phyloP scores from a whole-genome alignment of 53 echinoderm and acorn worm genomes.

The Mesocentrotus franciscanus region DNA sequence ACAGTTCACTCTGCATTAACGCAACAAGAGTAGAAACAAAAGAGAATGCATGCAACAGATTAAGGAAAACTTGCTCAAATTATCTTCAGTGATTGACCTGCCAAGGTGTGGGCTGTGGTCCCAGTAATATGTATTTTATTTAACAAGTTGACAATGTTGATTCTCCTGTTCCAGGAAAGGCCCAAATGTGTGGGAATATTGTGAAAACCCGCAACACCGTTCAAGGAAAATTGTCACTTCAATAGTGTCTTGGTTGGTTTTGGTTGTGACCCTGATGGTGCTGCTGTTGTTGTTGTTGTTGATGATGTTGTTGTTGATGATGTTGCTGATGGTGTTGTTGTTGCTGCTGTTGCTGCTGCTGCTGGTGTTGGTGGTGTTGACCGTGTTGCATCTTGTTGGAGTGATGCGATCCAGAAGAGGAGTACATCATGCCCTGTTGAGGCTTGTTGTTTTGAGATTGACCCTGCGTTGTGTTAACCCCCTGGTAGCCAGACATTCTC shows the following conservation, averaged over 20 bases:
- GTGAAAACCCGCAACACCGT: not conserved
- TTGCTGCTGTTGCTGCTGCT: constrained; percentile 62
- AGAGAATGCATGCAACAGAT: not conserved
- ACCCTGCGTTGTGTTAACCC: constrained; percentile 77
- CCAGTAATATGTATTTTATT: too few relatives aligned
- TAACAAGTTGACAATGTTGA: not conserved
- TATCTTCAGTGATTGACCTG: too few relatives aligned
- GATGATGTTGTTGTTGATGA: constrained; percentile 64
- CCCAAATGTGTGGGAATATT: not conserved
- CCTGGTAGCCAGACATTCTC: constrained; percentile 92
- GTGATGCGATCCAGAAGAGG: constrained; percentile 74
- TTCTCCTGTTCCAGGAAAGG: not conserved
- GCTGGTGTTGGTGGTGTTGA: constrained; percentile 79
- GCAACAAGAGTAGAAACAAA: not conserved
- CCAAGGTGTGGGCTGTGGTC: too few relatives aligned
- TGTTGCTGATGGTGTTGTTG: constrained; percentile 62
- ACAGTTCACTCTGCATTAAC: too few relatives aligned
- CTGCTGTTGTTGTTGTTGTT: constrained; percentile 69
- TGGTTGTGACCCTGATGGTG: constrained; percentile 52
- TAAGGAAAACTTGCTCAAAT: too few relatives aligned
- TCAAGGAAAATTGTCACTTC: not conserved
- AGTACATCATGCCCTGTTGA: constrained; percentile 80
- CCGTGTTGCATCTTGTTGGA: constrained; percentile 73
- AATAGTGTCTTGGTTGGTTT: not conserved
- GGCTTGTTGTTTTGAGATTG: constrained; percentile 70